These are phyloP conservation scores for Lasioglossum pauxillum DNA, from an alignment of 2,888 invertebrate genomes.

Conservation along the genomic window DNA sequence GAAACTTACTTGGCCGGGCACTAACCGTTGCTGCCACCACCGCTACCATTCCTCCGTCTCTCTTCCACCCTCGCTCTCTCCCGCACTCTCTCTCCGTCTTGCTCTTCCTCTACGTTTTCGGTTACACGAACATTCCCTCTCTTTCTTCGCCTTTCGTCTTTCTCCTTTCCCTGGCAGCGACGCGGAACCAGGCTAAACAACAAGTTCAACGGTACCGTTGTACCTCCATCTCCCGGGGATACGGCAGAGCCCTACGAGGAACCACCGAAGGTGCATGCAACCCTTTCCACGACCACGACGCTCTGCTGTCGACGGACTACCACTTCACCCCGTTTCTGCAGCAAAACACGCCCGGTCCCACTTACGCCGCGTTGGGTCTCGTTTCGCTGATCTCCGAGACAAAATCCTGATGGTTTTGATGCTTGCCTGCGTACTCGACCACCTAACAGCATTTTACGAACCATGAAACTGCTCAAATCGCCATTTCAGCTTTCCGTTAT, in stretches of 20 bases:
- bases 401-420: background rate
- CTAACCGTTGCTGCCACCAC: conserved; percentile 69
- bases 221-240: conserved; percentile 67
- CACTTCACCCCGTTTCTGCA: conserved; percentile 58
- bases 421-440: background rate
- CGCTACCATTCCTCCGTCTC: conserved; percentile 37
- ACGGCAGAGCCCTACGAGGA: conserved; percentile 57
- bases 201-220: conserved; percentile 71
- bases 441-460: background rate
- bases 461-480: background rate
- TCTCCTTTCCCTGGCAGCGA: conserved; percentile 54
- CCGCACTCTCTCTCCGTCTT: conserved; percentile 21
- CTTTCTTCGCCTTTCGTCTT: conserved; percentile 43
- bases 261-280: conserved; percentile 66
- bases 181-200: conserved; percentile 73
- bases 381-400: background rate
- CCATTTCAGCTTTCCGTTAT: background rate
- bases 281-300: conserved; percentile 60
- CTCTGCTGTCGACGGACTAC: conserved; percentile 31
- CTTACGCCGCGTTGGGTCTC: background rate
- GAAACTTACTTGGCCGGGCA: conserved; percentile 77
- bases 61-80: conserved; percentile 12
- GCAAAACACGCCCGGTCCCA: background rate
- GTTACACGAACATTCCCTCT: conserved; percentile 27
- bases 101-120: conserved; percentile 28